phyloP scores from a whole-genome alignment of 2,888 invertebrate genomes.

The Trilocha varians region DNA sequence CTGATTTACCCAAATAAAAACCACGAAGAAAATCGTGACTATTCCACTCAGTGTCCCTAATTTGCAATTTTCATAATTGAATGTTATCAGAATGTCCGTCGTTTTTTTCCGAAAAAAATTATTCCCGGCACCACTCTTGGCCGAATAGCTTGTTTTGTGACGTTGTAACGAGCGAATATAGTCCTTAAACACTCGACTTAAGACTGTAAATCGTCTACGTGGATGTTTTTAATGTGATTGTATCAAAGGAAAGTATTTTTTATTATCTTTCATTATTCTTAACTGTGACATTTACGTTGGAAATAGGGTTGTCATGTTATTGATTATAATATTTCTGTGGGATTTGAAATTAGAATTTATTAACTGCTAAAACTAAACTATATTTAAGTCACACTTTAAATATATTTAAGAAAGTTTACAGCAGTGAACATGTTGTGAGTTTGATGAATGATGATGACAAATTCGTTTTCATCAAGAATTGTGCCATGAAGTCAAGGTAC shows the following conservation, averaged over 20 bases:
- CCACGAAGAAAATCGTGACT: slow-evolving; percentile 17
- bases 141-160: slow-evolving; percentile 29
- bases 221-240: slow-evolving; percentile 27
- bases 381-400: not conserved
- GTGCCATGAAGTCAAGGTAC: too few species aligned
- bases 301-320: not conserved
- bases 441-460: too few species aligned
- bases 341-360: too few species aligned
- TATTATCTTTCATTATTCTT: slow-evolving; percentile 36
- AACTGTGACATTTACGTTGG: slow-evolving; percentile 22
- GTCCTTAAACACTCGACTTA: slow-evolving; percentile 14
- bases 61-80: slow-evolving; percentile 47
- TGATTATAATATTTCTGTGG: not conserved
- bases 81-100: slow-evolving; percentile 40
- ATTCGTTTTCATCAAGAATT: too few species aligned
- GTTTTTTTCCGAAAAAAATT: slow-evolving; percentile 33
- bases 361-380: not conserved
- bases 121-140: slow-evolving; percentile 20
- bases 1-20: not conserved
- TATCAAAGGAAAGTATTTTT: slow-evolving; percentile 26
- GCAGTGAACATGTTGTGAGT: not conserved
- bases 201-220: slow-evolving; percentile 11
- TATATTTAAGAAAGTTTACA: not conserved
- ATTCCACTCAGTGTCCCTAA: slow-evolving; percentile 25
- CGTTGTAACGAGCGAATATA: slow-evolving; percentile 15